Conservation (phyloP, 2,113 vertebrate species). For the Thunnus maccoyii region DNA sequence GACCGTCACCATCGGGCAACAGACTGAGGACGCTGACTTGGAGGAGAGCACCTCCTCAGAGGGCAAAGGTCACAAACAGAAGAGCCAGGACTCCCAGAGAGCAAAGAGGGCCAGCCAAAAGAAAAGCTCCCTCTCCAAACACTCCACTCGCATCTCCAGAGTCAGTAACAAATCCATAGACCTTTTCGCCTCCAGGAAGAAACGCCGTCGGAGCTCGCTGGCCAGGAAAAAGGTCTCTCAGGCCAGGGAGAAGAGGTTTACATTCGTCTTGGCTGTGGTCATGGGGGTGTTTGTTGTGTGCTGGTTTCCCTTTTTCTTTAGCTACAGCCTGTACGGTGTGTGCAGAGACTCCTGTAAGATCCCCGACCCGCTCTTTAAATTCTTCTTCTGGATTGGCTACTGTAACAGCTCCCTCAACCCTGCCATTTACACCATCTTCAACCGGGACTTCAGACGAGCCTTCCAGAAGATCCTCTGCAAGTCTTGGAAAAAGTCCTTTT, state of each 20-base stretch:
- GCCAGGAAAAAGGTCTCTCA: constrained; percentile 90
- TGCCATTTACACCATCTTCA: constrained; percentile 96
- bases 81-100: constrained; percentile 46
- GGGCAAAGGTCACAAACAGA: constrained; percentile 76
- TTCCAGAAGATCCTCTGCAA: constrained; percentile 95
- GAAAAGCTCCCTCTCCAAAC: constrained; percentile 81
- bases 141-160: constrained; percentile 80
- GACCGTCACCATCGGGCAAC: constrained; percentile 66
- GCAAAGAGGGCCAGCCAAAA: constrained; percentile 74
- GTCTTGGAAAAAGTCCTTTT: constrained; percentile 87
- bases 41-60: constrained; percentile 88
- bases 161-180: constrained; percentile 81
- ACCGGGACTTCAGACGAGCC: constrained; percentile 93
- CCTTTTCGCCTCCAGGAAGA: constrained; percentile 86
- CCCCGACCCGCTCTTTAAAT: constrained; percentile 92
- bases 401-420: constrained; percentile 97
- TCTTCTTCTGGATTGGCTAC: constrained; percentile 98
- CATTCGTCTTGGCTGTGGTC: constrained; percentile 94
- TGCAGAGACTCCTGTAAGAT: constrained; percentile 91
- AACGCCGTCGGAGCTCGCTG: constrained; percentile 87
- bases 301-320: constrained; percentile 98
- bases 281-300: constrained; percentile 97
- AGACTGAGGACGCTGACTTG: constrained; percentile 80
- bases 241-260: constrained; percentile 95
- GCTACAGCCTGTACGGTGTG: constrained; percentile 92